Conservation (phyloP, 1,140 invertebrate genomes). For the Heliconius nattereri region DNA sequence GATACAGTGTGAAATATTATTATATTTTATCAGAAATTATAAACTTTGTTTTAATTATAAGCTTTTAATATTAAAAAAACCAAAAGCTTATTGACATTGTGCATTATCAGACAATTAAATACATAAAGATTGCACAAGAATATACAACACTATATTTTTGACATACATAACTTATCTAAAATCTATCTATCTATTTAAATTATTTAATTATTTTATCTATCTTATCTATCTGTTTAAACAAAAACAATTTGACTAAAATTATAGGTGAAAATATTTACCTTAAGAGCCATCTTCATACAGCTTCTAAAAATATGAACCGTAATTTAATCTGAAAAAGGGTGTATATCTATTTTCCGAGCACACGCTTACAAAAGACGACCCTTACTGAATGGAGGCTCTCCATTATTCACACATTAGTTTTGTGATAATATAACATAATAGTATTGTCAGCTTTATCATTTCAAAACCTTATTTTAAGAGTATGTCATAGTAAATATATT, state of each 20-base stretch:
- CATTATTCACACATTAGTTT: conserved; percentile 67
- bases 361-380: conserved; percentile 56
- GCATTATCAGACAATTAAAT: not conserved
- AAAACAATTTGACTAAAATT: not conserved
- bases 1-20: too few species aligned
- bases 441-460: conserved; percentile 43
- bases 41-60: not conserved
- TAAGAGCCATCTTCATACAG: conserved; percentile 46
- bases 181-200: too few species aligned
- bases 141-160: too few species aligned
- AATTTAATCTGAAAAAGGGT: conserved; percentile 71
- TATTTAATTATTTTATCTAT: too few species aligned
- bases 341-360: conserved; percentile 66
- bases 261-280: conserved; percentile 34
- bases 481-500: not conserved
- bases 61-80: not conserved
- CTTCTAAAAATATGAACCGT: conserved; percentile 64
- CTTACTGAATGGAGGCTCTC: conserved; percentile 64
- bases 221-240: too few species aligned
- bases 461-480: conserved; percentile 18
- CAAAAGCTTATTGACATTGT: not conserved
- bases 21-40: not conserved
- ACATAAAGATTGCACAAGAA: too few species aligned
- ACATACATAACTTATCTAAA: too few species aligned
- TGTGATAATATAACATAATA: conserved; percentile 40